Base-by-base conservation (phyloP, 2,797 vertebrate species). In the Ceyx erithaca region DNA sequence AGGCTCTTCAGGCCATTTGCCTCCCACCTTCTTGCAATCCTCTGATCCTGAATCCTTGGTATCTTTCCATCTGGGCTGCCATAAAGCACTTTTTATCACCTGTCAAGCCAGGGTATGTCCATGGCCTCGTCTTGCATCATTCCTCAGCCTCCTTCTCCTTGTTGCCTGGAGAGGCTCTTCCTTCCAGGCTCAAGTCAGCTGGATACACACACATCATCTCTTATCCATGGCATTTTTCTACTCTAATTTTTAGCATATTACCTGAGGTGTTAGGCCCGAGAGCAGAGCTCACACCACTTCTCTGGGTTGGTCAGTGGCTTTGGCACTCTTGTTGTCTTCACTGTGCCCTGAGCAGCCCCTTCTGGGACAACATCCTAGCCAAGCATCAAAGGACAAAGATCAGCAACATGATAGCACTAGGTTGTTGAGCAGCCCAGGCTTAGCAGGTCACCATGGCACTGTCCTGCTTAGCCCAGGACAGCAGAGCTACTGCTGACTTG, bases 41-140 rank as follows among this genome's bases (percentile, higher is more conserved):
- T 78, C 30, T 70, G 35, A 35, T 76, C 25, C 16, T 73, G 31
- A 61, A 28, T 70, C 45, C 35, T 73, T 40, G 5, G 8, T 15
- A 62, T 66, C 23, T 78, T 46, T 71, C 28, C 48, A 15, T 80
- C n/a, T 70, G 54, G 33, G 20, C 45, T 86, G 30, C 33, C 49
- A 28, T 1, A 1, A 73, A 83, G 49, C 37, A 30, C 13, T 52
- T 28, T 1, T 28, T 0, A 0, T 70, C 43, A 43, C n/a, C 45
- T 82, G 2, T 37, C 31, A 59, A 85, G 37, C 35, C 0, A 0
- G 8, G 37, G 19, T 76, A 25, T 55, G 23, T 48, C 41, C 54
- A 17, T 61, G 16, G 46, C 70, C 43, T 72, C 70, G 63, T 82
- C 63, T 82, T 7, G 1, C 43, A 48, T 59, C 12, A 1, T 85